A percentile compares a stretch with the other conserved stretches of the same genome.
Conservation (phyloP, 2,113 vertebrate genomes). For the Mionectes macconnelli region DNA sequence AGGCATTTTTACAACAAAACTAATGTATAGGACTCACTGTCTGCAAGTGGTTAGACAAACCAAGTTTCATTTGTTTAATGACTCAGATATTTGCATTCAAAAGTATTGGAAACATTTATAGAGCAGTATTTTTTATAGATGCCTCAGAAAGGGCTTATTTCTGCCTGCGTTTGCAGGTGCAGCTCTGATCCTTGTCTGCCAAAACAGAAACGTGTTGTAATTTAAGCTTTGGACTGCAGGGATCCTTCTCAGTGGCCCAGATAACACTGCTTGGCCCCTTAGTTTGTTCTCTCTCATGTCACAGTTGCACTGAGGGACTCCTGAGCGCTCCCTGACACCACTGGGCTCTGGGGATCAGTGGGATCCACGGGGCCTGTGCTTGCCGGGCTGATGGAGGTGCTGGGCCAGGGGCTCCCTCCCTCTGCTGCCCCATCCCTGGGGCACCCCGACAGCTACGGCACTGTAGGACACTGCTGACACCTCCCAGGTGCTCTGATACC, state of each 20-base stretch:
- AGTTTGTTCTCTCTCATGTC: not conserved
- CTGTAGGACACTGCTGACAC: not conserved
- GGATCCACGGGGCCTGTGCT: fast-evolving
- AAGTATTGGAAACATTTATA: not conserved
- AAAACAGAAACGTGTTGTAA: not conserved
- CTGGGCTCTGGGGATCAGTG: not conserved
- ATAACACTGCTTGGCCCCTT: not conserved
- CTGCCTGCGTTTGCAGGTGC: not conserved
- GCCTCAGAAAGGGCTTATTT: not conserved
- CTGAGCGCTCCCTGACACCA: fast-evolving
- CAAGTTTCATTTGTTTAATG: not conserved
- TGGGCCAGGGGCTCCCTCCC: not conserved
- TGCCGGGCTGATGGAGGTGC: fast-evolving
- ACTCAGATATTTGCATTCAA: not conserved
- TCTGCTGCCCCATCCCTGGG: not conserved
- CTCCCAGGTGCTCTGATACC: not conserved
- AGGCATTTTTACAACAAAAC: not conserved
- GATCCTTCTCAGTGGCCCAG: not conserved
- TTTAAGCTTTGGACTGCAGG: not conserved
- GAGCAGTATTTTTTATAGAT: not conserved
- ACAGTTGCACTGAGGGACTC: not conserved
- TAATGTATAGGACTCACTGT: not conserved
- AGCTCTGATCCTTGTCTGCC: not conserved
- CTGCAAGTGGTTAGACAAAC: not conserved
- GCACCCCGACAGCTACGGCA: fast-evolving